Base-by-base conservation (phyloP, 2,797 vertebrate genomes). In the Sebastes iracundus region DNA sequence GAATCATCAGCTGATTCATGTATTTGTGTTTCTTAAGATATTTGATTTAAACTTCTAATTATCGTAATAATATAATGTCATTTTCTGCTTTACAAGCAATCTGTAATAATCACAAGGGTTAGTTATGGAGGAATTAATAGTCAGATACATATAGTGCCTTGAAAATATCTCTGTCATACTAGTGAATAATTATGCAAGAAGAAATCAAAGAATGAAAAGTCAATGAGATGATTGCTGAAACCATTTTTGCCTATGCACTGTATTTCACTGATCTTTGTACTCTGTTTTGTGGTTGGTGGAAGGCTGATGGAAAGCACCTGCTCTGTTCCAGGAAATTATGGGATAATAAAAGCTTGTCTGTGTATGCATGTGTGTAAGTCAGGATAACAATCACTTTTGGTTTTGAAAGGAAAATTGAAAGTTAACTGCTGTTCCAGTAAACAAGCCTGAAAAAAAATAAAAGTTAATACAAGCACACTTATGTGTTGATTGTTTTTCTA, bases 341-440 rank as follows among this genome's bases (percentile, higher is more conserved):
- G 62, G 13, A 58, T n/a, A 9, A 2, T 16, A 8, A 6, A 28
- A 13, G 20, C 16, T 18, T 11, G 2, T 7, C 3, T 46, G 6
- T 67, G 6, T 61, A 14, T 14, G 6, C 1, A 2, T 42, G 62
- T 25, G 13, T 13, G 5, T 25, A 8, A 27, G 25, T 84, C 16
- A 42, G 23, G 20, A 33, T 55, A 32, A 38, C 25, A 16, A n/a
- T 27, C 11, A 46, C 55, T 42, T 75, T 62, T 30, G 8, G 5
- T 42, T 73, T 79, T 75, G 42, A 61, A 73, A 46, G 6, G 5
- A 65, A 74, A 76, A 20, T 0, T 75, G 14, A 79, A 75, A 70
- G 10, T 32, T 20, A 32, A 63, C 7, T 20, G 23, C 1, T 70
- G 11, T 75, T 79, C 16, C 8, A 6, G 2, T 77, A 59, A 82